These are phyloP conservation scores for Ceyx cyanopectus DNA, from an alignment of 2,113 vertebrate genomes.

Conservation along the genomic window DNA sequence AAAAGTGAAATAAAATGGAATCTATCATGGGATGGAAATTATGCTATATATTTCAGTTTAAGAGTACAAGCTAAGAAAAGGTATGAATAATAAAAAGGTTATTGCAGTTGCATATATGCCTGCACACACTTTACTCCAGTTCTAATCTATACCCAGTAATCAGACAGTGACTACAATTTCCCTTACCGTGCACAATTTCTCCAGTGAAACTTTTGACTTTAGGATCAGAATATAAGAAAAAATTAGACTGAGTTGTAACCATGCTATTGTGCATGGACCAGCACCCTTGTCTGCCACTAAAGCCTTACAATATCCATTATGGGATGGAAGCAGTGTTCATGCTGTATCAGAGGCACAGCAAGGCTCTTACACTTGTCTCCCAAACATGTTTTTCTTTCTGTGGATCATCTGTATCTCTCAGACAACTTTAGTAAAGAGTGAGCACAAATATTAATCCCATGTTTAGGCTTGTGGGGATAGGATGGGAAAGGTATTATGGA, in stretches of 20 bases:
- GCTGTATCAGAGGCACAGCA: background rate
- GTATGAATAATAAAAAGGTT: background rate
- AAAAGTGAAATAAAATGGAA: background rate
- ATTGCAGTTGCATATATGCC: background rate
- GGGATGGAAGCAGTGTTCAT: fast-evolving
- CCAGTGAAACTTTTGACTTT: background rate
- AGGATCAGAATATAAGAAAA: background rate
- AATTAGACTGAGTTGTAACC: background rate
- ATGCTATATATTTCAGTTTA: background rate
- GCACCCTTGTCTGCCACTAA: background rate
- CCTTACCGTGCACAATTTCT: background rate
- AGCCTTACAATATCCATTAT: background rate
- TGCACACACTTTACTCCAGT: background rate
- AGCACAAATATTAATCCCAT: background rate
- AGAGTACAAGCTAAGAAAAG: background rate
- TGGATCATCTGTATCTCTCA: background rate
- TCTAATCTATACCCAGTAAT: background rate
- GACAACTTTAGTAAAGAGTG: background rate
- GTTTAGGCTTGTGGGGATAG: background rate
- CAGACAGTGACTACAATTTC: background rate
- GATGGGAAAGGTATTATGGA: background rate
- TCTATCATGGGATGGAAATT: background rate
- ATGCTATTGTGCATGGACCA: background rate
- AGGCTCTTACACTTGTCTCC: background rate
- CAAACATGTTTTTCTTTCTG: background rate